Conservation (phyloP, 1,140 invertebrate genomes). For the Drosophila trapezifrons region DNA sequence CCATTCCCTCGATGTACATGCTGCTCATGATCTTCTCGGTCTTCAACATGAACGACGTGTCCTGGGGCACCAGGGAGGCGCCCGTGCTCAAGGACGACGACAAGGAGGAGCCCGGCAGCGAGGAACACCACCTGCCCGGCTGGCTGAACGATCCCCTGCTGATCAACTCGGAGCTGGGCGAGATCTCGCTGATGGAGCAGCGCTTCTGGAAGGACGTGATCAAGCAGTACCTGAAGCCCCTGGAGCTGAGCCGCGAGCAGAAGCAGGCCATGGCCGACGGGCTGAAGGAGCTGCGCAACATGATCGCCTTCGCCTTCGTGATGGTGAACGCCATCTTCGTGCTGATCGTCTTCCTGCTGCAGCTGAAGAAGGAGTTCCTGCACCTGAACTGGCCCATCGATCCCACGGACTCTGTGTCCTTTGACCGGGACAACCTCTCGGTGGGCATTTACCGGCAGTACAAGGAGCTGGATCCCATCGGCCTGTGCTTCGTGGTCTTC, state of each 20-base stretch:
- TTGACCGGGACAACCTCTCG: conserved; percentile 83
- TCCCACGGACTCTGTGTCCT: conserved; percentile 88
- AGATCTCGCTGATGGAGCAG: conserved; percentile 87
- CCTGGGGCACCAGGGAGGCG: conserved; percentile 95
- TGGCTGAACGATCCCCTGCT: conserved; percentile 90
- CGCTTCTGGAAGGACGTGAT: conserved; percentile 91
- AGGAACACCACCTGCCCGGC: conserved; percentile 84
- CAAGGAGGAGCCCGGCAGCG: conserved; percentile 18
- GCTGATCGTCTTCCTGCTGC: conserved; percentile 91
- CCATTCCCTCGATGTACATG: conserved; percentile 97
- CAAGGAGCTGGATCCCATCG: conserved; percentile 90
- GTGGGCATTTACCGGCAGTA: conserved; percentile 85
- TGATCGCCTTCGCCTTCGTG: conserved; percentile 91
- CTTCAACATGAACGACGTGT: conserved; percentile 95
- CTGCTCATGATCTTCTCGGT: conserved; percentile 95
- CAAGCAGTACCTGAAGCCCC: conserved; percentile 89
- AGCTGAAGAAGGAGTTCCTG: conserved; percentile 89
- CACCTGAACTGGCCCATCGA: conserved; percentile 90
- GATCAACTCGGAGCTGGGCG: conserved; percentile 87
- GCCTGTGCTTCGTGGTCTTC: conserved; percentile 90
- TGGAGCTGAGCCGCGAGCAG: conserved; percentile 87
- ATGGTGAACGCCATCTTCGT: conserved; percentile 94
- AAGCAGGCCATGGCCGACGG: conserved; percentile 86
- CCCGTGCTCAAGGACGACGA: conserved; percentile 65
- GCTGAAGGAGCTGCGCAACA: conserved; percentile 89